These are phyloP conservation scores for Spondyliosoma cantharus DNA, from an alignment of 2,797 vertebrate species.

Conservation along the genomic window DNA sequence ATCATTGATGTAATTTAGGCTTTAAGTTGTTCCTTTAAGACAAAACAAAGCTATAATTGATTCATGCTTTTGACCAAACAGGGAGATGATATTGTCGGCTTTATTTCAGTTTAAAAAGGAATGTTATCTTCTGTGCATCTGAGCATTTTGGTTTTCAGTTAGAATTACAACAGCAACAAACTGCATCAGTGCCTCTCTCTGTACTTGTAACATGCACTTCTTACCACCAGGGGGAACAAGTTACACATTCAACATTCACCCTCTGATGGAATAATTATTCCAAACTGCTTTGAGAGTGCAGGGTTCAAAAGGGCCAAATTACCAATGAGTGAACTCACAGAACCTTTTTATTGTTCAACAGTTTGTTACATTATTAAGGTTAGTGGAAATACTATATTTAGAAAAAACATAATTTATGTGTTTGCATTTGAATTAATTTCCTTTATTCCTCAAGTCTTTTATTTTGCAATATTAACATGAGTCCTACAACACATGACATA, in stretches of 20 bases:
- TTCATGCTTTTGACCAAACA: neutral
- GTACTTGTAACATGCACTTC: constrained; percentile 19
- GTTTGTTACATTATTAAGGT: neutral
- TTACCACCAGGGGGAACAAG: constrained; percentile 67
- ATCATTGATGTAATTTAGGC: neutral
- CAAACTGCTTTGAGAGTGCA: neutral
- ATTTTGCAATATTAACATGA: too few species aligned
- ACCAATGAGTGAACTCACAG: neutral
- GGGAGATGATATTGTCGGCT: neutral
- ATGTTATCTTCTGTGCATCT: neutral
- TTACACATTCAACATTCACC: neutral
- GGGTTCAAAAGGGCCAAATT: constrained; percentile 8
- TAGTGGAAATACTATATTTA: neutral
- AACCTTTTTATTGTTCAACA: neutral
- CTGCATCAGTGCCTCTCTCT: neutral
- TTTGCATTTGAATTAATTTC: too few species aligned
- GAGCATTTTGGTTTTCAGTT: neutral
- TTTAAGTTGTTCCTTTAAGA: neutral
- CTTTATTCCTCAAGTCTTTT: too few species aligned
- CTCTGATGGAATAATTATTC: neutral
- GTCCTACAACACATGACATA: too few species aligned
- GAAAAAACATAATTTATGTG: too few species aligned
- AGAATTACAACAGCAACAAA: neutral
- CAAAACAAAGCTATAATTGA: neutral
- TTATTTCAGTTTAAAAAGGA: neutral